Conservation (phyloP, 2,888 invertebrate species). For the Serripes groenlandicus region DNA sequence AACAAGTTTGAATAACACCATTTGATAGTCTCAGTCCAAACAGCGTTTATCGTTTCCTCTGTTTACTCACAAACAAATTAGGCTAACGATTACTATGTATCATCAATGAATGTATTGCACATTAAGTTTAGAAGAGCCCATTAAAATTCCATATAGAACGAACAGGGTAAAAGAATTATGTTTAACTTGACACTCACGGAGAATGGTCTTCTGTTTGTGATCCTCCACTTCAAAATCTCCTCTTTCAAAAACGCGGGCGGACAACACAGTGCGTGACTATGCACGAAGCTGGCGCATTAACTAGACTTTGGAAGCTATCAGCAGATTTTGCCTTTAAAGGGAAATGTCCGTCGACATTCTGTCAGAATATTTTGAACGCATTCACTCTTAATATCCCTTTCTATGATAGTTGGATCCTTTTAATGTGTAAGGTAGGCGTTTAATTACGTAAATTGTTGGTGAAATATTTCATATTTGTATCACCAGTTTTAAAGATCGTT, state of each 20-base stretch:
- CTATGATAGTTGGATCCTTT: too few species aligned
- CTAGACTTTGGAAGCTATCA: conserved; percentile 19
- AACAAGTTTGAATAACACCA: too few species aligned
- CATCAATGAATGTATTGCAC: conserved; percentile 1
- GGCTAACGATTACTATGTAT: neutral
- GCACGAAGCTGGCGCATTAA: conserved; percentile 29
- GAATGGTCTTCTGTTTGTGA: conserved; percentile 12
- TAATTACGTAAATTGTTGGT: neutral
- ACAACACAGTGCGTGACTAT: conserved; percentile 18
- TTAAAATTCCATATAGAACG: conserved; percentile 16
- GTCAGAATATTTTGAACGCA: conserved; percentile 1
- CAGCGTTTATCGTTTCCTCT: too few species aligned
- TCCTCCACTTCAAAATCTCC: conserved; percentile 13
- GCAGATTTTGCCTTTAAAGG: conserved; percentile 23
- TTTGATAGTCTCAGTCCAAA: too few species aligned
- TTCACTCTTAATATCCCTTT: too few species aligned
- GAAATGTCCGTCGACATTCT: conserved; percentile 11
- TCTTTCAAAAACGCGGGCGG: conserved; percentile 6
- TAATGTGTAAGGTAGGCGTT: too few species aligned
- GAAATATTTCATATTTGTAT: neutral
- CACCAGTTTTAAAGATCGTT: neutral
- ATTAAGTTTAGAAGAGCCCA: conserved; percentile 18
- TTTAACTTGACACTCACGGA: conserved; percentile 16
- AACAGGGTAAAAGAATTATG: conserved; percentile 2
- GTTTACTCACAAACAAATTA: conserved; percentile 4